phyloP scores from a whole-genome alignment of 1,140 invertebrate genomes.

The Drosophila leontia region DNA sequence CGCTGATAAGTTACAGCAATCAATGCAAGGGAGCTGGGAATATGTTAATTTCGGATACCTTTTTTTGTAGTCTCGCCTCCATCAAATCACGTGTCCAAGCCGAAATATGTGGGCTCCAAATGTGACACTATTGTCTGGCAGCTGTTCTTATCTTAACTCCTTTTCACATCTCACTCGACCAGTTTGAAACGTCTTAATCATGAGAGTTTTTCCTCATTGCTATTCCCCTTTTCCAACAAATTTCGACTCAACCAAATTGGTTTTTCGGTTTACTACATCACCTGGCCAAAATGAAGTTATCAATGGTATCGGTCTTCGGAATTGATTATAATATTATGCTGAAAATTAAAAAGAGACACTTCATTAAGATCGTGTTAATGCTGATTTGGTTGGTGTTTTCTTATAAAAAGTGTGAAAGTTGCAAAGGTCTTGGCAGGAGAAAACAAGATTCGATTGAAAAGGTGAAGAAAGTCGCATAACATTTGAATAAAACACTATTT shows the following conservation, averaged over 20 bases:
- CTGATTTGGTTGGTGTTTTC: slow-evolving; percentile 30
- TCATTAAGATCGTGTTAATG: slow-evolving; percentile 77
- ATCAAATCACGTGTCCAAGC: slow-evolving; percentile 9
- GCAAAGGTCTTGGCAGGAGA: slow-evolving; percentile 28
- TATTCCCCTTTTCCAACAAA: slow-evolving; percentile 36
- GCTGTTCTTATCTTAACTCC: slow-evolving; percentile 43
- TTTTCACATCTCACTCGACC: slow-evolving; percentile 23
- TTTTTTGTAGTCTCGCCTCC: slow-evolving; percentile 7
- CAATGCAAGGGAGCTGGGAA: slow-evolving; percentile 73
- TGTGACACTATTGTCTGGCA: slow-evolving; percentile 71
- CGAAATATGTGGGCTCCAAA: slow-evolving; percentile 59
- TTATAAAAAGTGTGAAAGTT: slow-evolving; percentile 63
- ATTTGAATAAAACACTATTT: slow-evolving; percentile 19
- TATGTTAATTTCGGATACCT: slow-evolving; percentile 51
- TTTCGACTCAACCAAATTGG: slow-evolving; percentile 32
- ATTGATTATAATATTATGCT: slow-evolving; percentile 65
- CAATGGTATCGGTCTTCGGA: slow-evolving; percentile 40
- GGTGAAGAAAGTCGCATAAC: slow-evolving; percentile 38
- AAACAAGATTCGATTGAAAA: slow-evolving; percentile 10
- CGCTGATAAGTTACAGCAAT: slow-evolving; percentile 78
- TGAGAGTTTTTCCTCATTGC: slow-evolving; percentile 1
- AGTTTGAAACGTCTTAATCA: slow-evolving; percentile 69
- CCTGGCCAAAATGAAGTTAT: slow-evolving; percentile 42
- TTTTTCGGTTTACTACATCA: neutral
- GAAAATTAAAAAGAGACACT: slow-evolving; percentile 67